Base-by-base conservation (phyloP, 1,140 invertebrate genomes). In the Heliconius congener region DNA sequence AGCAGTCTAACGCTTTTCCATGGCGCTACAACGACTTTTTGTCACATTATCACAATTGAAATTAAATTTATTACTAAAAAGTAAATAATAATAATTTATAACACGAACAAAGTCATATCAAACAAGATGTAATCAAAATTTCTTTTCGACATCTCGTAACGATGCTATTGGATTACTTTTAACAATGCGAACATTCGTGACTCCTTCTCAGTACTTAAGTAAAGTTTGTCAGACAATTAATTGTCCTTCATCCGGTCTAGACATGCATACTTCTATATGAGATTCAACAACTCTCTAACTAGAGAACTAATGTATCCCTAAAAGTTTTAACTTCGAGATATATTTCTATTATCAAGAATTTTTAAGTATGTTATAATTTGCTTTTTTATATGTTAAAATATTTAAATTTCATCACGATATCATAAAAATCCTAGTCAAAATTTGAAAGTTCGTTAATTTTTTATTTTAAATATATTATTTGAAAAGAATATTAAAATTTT, bases 151-250 rank as follows among this genome's bases (percentile, higher is more conserved):
- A 66, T 66, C 23, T 72, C 71, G n/a, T 72, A 42, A 72, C 71
- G 37, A 72, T 72, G 34, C 30, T 23, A 72, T 72, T 72, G 37
- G n/a, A 72, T 73, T 73, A 73, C 52, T 79, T 79, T 79, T 79
- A 79, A 79, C 78, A 73, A 79, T 37, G 57, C 73, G 72, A 70
- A 71, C 39, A 74, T 79, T 79, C 73, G 78, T 55, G 73, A 74
- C 57, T 79, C 78, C 55, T 79, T 79, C 57, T 70, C 34, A 55
- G 77, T 76, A 34, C 66, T 52, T 76, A 75, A 76, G 78, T 73
- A 80, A 80, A 80, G 78, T 80, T 79, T 76, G 78, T 80, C 74
- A 55, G 66, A 80, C 78, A 80, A 80, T 76, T 80, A 80, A 80
- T 80, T 80, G 73, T 80, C 74, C 74, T 30, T 70, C 74, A 57